These are phyloP conservation scores for Helleia helle DNA, from an alignment of 2,888 invertebrate genomes.

Conservation along the genomic window DNA sequence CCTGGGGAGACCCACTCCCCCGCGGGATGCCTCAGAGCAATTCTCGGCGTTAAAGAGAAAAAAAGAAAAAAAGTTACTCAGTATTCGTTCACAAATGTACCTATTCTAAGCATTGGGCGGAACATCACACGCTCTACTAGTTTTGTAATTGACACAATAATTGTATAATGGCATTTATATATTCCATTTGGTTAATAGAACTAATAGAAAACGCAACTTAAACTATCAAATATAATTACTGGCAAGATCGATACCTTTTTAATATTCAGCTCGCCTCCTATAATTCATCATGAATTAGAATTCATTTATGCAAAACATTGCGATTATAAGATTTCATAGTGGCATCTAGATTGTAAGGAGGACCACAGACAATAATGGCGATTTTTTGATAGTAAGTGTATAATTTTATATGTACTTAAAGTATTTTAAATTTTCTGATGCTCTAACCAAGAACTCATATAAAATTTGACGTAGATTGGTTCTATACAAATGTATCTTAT, in stretches of 20 bases:
- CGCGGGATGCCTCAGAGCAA: too few species aligned
- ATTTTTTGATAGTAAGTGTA: too few species aligned
- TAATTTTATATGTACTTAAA: too few species aligned
- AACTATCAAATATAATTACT: constrained; percentile 22
- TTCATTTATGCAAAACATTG: constrained; percentile 46
- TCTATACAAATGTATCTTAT: too few species aligned
- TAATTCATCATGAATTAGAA: constrained; percentile 43
- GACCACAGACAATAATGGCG: too few species aligned
- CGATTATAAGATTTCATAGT: constrained; percentile 27
- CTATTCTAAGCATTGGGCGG: background rate
- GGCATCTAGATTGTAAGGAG: constrained; percentile 25
- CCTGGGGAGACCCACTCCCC: too few species aligned
- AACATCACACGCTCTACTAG: background rate
- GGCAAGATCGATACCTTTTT: constrained; percentile 29
- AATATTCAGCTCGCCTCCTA: constrained; percentile 41
- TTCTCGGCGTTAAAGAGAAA: too few species aligned
- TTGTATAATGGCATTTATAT: constrained; percentile 2
- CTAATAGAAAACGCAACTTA: constrained; percentile 17
- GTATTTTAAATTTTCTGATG: too few species aligned
- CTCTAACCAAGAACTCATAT: too few species aligned
- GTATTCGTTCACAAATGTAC: too few species aligned
- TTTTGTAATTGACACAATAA: background rate
- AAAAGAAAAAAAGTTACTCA: too few species aligned
- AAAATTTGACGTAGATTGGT: too few species aligned
- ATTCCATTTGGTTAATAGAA: constrained; percentile 13